Base-by-base conservation (phyloP, 2,113 vertebrate genomes). In the Synchiropus splendidus region DNA sequence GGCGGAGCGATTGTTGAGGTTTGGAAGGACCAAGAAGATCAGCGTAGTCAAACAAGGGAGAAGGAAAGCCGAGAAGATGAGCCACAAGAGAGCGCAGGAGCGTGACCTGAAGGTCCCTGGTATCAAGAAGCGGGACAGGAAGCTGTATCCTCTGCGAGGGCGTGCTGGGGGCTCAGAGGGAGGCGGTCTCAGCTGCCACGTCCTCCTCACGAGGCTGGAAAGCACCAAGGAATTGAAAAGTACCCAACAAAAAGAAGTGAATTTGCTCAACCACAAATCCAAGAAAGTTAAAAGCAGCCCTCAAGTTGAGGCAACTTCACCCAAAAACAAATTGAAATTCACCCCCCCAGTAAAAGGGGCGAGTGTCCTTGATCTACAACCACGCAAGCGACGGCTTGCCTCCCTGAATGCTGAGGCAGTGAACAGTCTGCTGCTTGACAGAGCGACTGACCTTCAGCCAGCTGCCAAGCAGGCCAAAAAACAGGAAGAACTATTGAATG, bases 401-500 rank as follows among this genome's bases (percentile, higher is more conserved):
- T 96, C 93, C 9, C 87, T 97, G 15, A 98, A 98, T 0, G 94
- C 94, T 0, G 94, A 98, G 72, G 94, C 92, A 0, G 89, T 98
- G 9, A 97, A 96, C 76, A 94, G 89, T 46, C 74, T 96, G 16
- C 84, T 98, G 12, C 85, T 98, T 1, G 92, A 94, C 45, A 86
- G 90, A 42, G 75, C 71, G 1, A 53, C 84, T 0, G 88, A 89
- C 3, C 61, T 75, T 12, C 79, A 78, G 42, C 44, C 54, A 0
- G 58, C 74, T 14, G 54, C 71, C 39, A 83, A 85, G 27, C 63
- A 70, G 9, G 62, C 83, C 1, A 30, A 73, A 67, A 81, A 81
- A 72, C 85, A 60, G 14, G 83, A 84, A 6, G 68, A 79, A 48
- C 41, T 58, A n/a, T 16, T 15, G 2, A 59, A 58, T 16, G 74